Evolutionary conservation across 2,888 invertebrate genomes (phyloP), one percentile per base, ranked within the genome.

Genomic region (Himalopsyche kuldschensis): DNA sequence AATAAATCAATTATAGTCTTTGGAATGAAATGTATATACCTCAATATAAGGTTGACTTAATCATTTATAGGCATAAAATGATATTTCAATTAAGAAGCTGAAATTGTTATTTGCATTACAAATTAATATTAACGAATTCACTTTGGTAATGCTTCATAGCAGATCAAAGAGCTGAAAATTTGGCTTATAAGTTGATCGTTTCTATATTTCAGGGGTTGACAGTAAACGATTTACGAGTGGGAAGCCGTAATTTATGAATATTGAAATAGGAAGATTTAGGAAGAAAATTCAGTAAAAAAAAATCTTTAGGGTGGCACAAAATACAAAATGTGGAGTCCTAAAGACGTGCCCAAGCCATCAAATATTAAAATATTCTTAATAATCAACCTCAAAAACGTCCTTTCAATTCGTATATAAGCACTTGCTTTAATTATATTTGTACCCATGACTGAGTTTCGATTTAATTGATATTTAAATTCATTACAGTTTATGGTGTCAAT

Each of bases 41-140:
- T 69, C 15, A 4, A 27, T 69, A 30, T 41, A 27, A 27, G 69
- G 69, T 27, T 69, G 30, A 8, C 20, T 30, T 27, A 69, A 69
- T 30, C 69, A 69, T 69, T 69, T 27, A 69, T 27, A 69, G 69
- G 69, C 27, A 69, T 69, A 11, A 30, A 69, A 69, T 17, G 69
- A 30, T 69, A 69, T 69, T 69, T 69, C 69, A 69, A 69, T 69
- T 69, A 69, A 69, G 69, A 8, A 69, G 11, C 69, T 30, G 69
- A 69, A 69, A 69, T 69, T 69, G 30, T 69, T 69, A 69, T 69
- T 76, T 24, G 41, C 32, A 76, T 32, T 47, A 30, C 10, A 30
- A 83, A 83, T 79, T 79, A 85, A 84, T 82, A 84, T 85, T 85
- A 82, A 85, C 82, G 84, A 82, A 85, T 84, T 85, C 85, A 84